phyloP scores from a whole-genome alignment of 2,888 invertebrate species.

The Diplolepis rosae region DNA sequence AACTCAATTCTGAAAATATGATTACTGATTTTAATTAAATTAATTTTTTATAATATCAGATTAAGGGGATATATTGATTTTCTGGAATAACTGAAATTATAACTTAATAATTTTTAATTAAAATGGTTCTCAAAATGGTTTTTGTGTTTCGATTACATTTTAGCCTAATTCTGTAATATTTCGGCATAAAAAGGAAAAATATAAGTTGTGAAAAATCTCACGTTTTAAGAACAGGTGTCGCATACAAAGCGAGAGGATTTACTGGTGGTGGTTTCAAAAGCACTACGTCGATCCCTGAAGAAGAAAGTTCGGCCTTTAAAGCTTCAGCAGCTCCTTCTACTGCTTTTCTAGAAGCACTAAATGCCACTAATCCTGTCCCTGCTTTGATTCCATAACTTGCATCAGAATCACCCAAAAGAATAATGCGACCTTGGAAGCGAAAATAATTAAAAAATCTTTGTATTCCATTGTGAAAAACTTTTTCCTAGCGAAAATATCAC shows the following conservation, averaged over 20 bases:
- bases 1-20: too few species aligned
- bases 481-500: too few species aligned
- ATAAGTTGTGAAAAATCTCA: constrained; percentile 50
- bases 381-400: constrained; percentile 72
- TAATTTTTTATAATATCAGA: too few species aligned
- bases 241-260: constrained; percentile 65
- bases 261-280: constrained; percentile 80
- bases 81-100: too few species aligned
- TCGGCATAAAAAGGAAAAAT: too few species aligned
- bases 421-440: constrained; percentile 61
- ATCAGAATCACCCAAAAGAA: constrained; percentile 63
- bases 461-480: not conserved
- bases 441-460: not conserved
- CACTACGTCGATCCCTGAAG: constrained; percentile 83
- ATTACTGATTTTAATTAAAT: too few species aligned
- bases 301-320: constrained; percentile 80
- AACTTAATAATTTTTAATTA: too few species aligned
- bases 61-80: too few species aligned
- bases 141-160: too few species aligned
- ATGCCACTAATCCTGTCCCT: constrained; percentile 76
- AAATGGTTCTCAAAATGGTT: too few species aligned
- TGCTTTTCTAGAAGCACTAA: constrained; percentile 81
- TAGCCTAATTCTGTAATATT: too few species aligned
- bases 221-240: constrained; percentile 64
- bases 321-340: constrained; percentile 88